phyloP scores from a whole-genome alignment of 2,797 vertebrate genomes.

The Otolemur crassicaudatus region DNA sequence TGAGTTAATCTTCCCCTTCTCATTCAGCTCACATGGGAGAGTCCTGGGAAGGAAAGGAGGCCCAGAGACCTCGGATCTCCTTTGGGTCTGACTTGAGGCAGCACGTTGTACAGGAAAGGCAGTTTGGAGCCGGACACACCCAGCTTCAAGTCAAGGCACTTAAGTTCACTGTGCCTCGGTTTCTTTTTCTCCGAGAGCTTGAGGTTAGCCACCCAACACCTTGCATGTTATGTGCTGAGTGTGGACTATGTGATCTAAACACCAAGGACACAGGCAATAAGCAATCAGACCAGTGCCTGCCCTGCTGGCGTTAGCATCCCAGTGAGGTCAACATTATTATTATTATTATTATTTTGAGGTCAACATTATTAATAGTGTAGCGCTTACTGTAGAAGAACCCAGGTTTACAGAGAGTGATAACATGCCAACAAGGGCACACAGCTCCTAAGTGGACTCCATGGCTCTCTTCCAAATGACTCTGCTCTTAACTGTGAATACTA shows the following conservation, averaged over 20 bases:
- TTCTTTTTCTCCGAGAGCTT: conserved; percentile 15
- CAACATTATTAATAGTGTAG: not conserved
- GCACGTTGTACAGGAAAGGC: not conserved
- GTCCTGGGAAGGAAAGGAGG: not conserved
- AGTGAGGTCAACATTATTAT: not conserved
- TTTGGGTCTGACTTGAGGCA: not conserved
- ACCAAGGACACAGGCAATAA: not conserved
- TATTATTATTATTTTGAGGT: not conserved
- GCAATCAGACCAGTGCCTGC: not conserved
- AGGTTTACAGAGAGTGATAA: not conserved
- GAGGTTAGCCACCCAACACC: not conserved
- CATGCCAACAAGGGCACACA: too few relatives aligned
- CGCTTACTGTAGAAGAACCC: not conserved
- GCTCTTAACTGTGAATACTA: not conserved
- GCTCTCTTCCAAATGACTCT: not conserved
- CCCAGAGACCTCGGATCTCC: not conserved
- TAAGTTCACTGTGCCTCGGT: not conserved
- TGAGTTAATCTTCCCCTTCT: not conserved
- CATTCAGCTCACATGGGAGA: not conserved
- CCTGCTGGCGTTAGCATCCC: not conserved
- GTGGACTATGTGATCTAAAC: not conserved
- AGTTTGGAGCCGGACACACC: not conserved
- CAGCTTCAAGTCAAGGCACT: not conserved
- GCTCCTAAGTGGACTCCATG: not conserved
- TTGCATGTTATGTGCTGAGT: not conserved